phyloP scores from a whole-genome alignment of 2,888 invertebrate genomes.

The Eupithecia insigniata region DNA sequence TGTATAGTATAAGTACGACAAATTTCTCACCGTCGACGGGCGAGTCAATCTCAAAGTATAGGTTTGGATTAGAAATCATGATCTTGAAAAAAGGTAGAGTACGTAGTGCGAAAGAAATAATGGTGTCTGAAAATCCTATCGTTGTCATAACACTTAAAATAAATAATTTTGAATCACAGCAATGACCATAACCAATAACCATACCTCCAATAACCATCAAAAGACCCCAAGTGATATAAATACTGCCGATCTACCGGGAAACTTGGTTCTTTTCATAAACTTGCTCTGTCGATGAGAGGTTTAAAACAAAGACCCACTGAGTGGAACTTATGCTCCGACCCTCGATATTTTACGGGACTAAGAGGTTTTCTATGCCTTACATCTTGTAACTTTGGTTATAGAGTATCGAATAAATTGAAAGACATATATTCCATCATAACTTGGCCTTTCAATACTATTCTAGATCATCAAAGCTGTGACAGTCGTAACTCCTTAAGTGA shows the following conservation, averaged over 20 bases:
- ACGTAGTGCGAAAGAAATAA: neutral
- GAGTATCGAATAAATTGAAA: conserved; percentile 9
- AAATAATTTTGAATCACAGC: conserved; percentile 39
- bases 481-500: conserved; percentile 1
- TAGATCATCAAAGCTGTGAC: conserved; percentile 5
- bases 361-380: conserved; percentile 25
- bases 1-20: no score
- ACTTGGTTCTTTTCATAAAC: conserved; percentile 59
- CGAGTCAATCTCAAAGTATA: neutral
- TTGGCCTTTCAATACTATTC: neutral
- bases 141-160: conserved; percentile 38
- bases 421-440: neutral
- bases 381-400: conserved; percentile 17
- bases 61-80: neutral
- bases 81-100: neutral
- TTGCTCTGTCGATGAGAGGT: conserved; percentile 52
- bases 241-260: conserved; percentile 54
- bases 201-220: conserved; percentile 31
- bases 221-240: conserved; percentile 49
- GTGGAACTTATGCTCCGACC: conserved; percentile 60
- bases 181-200: conserved; percentile 43
- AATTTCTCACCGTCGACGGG: neutral
- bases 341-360: conserved; percentile 47
- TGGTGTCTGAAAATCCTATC: conserved; percentile 12
- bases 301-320: conserved; percentile 59